A percentile compares a stretch with the other conserved stretches of the same genome.
phyloP scores from a whole-genome alignment of 2,888 invertebrate species.

The Drosophila melanosoma region DNA sequence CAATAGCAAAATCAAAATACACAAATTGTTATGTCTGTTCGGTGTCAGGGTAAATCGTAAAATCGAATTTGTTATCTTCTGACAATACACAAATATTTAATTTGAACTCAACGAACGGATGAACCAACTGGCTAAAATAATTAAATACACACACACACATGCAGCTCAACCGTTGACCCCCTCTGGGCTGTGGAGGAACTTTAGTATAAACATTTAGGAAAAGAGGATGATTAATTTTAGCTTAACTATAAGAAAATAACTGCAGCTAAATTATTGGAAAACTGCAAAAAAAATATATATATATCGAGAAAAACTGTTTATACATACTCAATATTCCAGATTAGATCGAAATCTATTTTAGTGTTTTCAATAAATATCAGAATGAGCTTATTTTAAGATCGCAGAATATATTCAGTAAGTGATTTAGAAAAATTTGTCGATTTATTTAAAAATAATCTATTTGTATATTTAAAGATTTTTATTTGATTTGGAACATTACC shows the following conservation, averaged over 20 bases:
- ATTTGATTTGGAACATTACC: slow-evolving; percentile 2
- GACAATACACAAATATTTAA: slow-evolving; percentile 40
- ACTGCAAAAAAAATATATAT: background rate
- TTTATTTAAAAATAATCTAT: background rate
- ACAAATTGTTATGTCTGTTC: slow-evolving; percentile 34
- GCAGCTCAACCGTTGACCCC: slow-evolving; percentile 37
- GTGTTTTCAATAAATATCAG: background rate
- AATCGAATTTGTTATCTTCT: slow-evolving; percentile 40
- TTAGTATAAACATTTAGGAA: slow-evolving; percentile 52
- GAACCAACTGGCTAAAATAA: slow-evolving; percentile 16
- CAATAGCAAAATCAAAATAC: slow-evolving; percentile 47
- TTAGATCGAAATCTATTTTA: background rate
- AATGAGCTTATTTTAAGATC: background rate
- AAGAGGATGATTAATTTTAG: slow-evolving; percentile 51
- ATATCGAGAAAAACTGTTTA: background rate
- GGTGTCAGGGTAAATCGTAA: slow-evolving; percentile 28
- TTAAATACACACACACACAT: slow-evolving; percentile 21
- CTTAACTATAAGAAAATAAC: slow-evolving; percentile 4
- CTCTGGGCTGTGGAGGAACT: slow-evolving; percentile 2
- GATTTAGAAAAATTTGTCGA: background rate
- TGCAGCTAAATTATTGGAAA: slow-evolving; percentile 12
- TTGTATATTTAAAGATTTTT: background rate
- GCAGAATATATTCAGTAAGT: background rate
- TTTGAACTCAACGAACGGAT: slow-evolving; percentile 25
- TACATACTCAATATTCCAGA: background rate